phyloP scores from a whole-genome alignment of 2,888 invertebrate genomes.

The Argyresthia albistria region DNA sequence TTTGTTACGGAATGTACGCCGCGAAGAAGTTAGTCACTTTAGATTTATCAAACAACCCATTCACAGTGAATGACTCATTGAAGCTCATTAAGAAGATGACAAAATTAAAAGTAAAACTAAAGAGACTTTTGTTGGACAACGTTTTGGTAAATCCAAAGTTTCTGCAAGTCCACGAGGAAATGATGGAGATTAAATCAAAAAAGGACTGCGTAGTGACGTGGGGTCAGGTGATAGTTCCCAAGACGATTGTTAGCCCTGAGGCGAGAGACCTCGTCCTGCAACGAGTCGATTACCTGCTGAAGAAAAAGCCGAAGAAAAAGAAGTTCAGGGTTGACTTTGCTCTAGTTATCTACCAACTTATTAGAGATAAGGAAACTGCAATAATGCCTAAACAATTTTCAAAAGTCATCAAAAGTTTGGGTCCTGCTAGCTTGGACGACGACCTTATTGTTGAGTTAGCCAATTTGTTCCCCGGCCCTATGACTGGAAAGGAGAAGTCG shows the following conservation, averaged over 20 bases:
- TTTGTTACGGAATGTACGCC: slow-evolving; percentile 1
- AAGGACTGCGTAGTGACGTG: slow-evolving; percentile 3
- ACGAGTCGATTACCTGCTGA: slow-evolving; percentile 4
- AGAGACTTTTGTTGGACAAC: slow-evolving; percentile 7
- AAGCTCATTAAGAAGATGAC: slow-evolving; percentile 2
- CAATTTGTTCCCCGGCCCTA: slow-evolving; percentile 2
- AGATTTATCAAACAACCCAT: slow-evolving; percentile 8
- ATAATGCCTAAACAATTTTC: slow-evolving; percentile 1
- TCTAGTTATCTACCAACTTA: background rate
- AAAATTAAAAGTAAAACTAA: background rate
- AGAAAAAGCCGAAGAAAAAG: slow-evolving; percentile 4
- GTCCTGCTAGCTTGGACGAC: slow-evolving; percentile 8
- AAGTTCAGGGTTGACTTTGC: slow-evolving; percentile 8
- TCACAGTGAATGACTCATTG: slow-evolving; percentile 6
- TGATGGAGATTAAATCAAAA: background rate
- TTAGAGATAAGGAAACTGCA: background rate
- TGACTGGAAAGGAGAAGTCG: background rate
- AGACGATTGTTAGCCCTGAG: background rate
- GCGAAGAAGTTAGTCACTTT: slow-evolving; percentile 5
- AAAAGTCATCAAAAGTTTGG: background rate
- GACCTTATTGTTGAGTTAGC: slow-evolving; percentile 13
- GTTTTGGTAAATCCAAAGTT: slow-evolving; percentile 4
- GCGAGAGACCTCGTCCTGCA: slow-evolving; percentile 1
- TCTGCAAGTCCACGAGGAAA: background rate
- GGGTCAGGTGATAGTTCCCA: background rate